Conservation (phyloP, 2,888 invertebrate species). For the Eupsilia transversa region DNA sequence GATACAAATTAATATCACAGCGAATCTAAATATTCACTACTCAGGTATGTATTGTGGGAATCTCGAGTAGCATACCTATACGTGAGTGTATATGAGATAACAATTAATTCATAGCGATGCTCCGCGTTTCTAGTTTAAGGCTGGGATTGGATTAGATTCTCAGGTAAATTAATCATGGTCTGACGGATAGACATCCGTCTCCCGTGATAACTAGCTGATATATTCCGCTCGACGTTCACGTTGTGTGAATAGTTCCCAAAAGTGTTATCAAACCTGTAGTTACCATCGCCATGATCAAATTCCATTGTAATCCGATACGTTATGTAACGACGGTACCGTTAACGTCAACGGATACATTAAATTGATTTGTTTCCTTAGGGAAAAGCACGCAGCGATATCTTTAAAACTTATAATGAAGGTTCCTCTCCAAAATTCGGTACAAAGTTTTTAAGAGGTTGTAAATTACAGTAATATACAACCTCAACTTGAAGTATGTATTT, state of each 20-base stretch:
- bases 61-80: slow-evolving; percentile 15
- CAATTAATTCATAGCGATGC: slow-evolving; percentile 63
- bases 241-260: slow-evolving; percentile 26
- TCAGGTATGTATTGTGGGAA: slow-evolving; percentile 36
- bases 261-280: slow-evolving; percentile 30
- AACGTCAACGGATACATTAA: slow-evolving; percentile 43
- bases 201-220: slow-evolving; percentile 38
- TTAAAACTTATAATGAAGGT: slow-evolving; percentile 69
- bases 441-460: slow-evolving; percentile 64
- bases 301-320: slow-evolving; percentile 40
- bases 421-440: slow-evolving; percentile 54
- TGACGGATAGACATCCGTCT: slow-evolving; percentile 46
- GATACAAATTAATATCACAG: slow-evolving; percentile 62
- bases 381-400: slow-evolving; percentile 65
- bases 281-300: slow-evolving; percentile 6
- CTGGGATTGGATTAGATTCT: slow-evolving; percentile 57
- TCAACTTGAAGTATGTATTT: slow-evolving; percentile 49
- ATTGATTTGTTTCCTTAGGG: slow-evolving; percentile 63
- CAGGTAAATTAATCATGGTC: slow-evolving; percentile 57
- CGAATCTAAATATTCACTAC: slow-evolving; percentile 52
- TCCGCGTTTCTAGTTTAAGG: slow-evolving; percentile 51
- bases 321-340: slow-evolving; percentile 37
- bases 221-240: slow-evolving; percentile 28
- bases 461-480: slow-evolving; percentile 58
- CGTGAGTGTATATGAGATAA: slow-evolving; percentile 35